Evolutionary conservation across 2,888 invertebrate genomes (phyloP).

Genomic region (Diarsia rubi): DNA sequence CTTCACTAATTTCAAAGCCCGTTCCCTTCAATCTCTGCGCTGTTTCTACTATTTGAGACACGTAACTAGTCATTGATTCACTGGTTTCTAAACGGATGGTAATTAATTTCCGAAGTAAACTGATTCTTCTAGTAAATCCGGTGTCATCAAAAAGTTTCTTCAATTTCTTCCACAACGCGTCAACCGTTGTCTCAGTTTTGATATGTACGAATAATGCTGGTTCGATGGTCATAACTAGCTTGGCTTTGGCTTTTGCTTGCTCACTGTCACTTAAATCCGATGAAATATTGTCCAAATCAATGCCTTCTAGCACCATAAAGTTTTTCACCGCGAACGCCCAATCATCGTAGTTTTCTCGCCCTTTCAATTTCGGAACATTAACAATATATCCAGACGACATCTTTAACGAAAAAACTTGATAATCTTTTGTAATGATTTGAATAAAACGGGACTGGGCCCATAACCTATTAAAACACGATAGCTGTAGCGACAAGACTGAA

Average conservation of each 20-base stretch:
- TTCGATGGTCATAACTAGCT: background rate
- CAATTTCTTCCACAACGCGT: background rate
- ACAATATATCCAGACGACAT: background rate
- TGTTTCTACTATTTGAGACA: background rate
- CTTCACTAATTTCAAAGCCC: conserved; percentile 54
- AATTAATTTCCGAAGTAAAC: background rate
- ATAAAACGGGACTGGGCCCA: conserved; percentile 5
- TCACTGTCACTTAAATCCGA: background rate
- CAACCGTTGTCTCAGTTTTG: background rate
- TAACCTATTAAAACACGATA: background rate
- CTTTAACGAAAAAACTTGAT: background rate
- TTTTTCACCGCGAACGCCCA: too few species aligned
- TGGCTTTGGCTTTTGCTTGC: background rate
- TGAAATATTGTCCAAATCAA: background rate
- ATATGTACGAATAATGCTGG: background rate
- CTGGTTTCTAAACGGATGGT: background rate
- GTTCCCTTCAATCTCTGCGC: background rate
- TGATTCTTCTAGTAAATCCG: background rate
- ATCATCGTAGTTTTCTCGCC: too few species aligned
- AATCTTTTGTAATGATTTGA: background rate
- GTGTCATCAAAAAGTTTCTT: background rate
- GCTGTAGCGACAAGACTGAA: background rate
- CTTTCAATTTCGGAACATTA: background rate
- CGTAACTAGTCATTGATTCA: background rate
- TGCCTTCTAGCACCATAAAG: background rate